phyloP scores from a whole-genome alignment of 2,113 vertebrate genomes.

The Craseonycteris thonglongyai region DNA sequence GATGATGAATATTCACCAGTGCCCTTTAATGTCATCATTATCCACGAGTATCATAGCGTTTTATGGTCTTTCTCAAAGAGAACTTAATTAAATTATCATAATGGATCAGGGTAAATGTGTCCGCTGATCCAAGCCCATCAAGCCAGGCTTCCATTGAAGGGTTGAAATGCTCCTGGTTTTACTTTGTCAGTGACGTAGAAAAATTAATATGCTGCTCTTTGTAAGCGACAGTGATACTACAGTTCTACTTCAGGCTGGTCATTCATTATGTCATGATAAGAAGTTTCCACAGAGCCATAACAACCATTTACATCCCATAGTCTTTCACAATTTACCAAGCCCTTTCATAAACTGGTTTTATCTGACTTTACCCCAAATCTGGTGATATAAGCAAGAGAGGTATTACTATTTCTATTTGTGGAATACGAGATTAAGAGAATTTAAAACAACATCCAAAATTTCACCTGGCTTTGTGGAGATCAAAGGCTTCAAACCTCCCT shows the following conservation, averaged over 20 bases:
- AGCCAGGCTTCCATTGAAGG: not conserved
- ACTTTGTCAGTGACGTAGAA: conserved; percentile 9
- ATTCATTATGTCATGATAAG: not conserved
- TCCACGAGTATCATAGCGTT: not conserved
- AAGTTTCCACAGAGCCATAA: not conserved
- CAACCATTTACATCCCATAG: not conserved
- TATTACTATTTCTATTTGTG: not conserved
- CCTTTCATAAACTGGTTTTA: not conserved
- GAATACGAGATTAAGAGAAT: not conserved
- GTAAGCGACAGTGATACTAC: not conserved
- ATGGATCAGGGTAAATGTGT: not conserved
- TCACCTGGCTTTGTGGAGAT: not conserved
- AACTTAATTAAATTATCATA: not conserved
- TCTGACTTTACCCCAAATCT: not conserved
- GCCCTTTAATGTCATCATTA: not conserved
- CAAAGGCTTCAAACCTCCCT: not conserved
- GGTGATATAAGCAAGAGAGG: not conserved
- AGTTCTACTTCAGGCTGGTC: not conserved
- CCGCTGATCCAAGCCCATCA: not conserved
- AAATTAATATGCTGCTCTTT: not conserved
- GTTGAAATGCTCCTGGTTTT: conserved; percentile 12
- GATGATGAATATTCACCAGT: not conserved
- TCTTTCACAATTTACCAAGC: not conserved
- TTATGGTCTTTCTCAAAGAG: conserved; percentile 10
- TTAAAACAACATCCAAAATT: not conserved